A percentile compares a stretch with the other conserved stretches of the same genome.
phyloP scores from a whole-genome alignment of 1,140 invertebrate genomes.

The Euura saliciscinereae region DNA sequence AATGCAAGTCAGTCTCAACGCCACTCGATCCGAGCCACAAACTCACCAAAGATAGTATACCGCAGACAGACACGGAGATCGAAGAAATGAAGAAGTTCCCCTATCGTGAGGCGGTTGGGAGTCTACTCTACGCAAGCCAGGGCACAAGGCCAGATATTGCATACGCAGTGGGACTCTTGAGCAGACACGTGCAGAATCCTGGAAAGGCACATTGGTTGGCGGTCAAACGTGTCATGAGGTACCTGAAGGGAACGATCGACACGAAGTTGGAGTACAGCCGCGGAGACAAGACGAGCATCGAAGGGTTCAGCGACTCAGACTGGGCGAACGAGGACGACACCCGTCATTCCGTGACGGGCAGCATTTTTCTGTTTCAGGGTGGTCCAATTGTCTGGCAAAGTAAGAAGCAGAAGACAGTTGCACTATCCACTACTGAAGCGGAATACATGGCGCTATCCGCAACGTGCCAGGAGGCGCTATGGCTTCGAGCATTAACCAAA shows the following conservation, averaged over 20 bases:
- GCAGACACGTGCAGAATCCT: conserved; percentile 32
- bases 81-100: conserved; percentile 27
- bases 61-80: conserved; percentile 17
- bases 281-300: not conserved
- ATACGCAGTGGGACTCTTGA: conserved; percentile 36
- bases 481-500: conserved; percentile 10
- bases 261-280: conserved; percentile 19
- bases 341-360: conserved; percentile 30
- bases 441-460: conserved; percentile 49
- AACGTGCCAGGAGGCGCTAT: conserved; percentile 31
- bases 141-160: conserved; percentile 48
- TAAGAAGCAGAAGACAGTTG: conserved; percentile 30
- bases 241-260: conserved; percentile 32
- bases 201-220: conserved; percentile 31
- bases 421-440: conserved; percentile 47
- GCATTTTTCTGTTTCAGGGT: conserved; percentile 17
- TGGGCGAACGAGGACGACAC: conserved; percentile 32
- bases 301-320: conserved; percentile 37
- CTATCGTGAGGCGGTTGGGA: conserved; percentile 41
- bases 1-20: conserved; percentile 29
- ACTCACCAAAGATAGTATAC: conserved; percentile 28
- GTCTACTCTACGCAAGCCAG: conserved; percentile 41
- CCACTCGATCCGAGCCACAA: conserved; percentile 33
- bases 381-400: conserved; percentile 28
- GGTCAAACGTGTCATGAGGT: conserved; percentile 35